Base-by-base conservation (phyloP, 2,888 invertebrate genomes). In the Coenonympha arcania region DNA sequence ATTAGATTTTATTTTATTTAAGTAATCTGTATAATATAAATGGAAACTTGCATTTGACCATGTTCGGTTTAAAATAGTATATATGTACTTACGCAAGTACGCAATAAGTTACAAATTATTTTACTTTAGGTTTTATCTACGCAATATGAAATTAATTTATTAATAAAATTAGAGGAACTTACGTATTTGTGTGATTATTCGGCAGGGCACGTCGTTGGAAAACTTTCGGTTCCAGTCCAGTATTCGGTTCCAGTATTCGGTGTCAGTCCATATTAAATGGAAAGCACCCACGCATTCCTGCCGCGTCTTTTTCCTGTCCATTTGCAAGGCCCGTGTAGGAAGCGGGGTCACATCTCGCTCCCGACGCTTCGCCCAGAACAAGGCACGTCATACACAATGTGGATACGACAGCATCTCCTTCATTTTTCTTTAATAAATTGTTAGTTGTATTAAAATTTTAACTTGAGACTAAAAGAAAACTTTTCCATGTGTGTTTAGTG, bases 261-360 rank as follows among this genome's bases (percentile, higher is more conserved):
- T 85, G 85, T 85, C 83, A 81, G 82, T 77, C 81, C 76, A 83
- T 85, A 85, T 85, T 85, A 85, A 86, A 85, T 86, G 85, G 85
- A 85, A 85, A 83, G 80, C 73, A 80, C 83, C 85, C 83, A 84
- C 82, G 81, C 81, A 83, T 83, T 85, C 84, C 77, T 74, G 65
- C 62, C 84, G 80, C 79, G 81, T 81, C 83, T 85, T 85, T 85
- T 86, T 85, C 86, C 84, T 86, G 86, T 85, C 86, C 86, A 86
- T 86, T 86, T 85, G 80, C 81, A 77, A 82, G 81, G 82, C 74
- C 82, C 79, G 77, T 83, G 80, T 82, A 80, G 77, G 78, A 74
- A 69, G 68, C 77, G 74, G 77, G 78, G 81, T 83, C 83, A 76
- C 82, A 81, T 81, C 79, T 72, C 76, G 76, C 68, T 69, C 61